Evolutionary conservation across 2,113 vertebrate species (phyloP).

Genomic region (Laterallus jamaicensis): DNA sequence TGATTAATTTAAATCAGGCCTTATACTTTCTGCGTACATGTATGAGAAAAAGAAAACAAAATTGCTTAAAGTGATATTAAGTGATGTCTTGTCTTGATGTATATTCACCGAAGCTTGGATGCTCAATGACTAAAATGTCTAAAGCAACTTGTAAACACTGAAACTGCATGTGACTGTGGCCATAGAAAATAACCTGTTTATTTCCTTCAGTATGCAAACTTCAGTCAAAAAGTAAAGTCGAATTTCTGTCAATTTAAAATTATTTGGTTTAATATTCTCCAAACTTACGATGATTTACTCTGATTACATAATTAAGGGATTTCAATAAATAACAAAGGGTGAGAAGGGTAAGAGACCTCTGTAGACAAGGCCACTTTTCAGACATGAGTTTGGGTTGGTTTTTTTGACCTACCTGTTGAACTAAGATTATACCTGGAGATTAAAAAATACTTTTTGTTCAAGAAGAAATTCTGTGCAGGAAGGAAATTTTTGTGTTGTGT

Average conservation of each 20-base stretch:
- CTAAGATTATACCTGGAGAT: neutral
- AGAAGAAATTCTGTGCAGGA: neutral
- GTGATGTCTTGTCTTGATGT: neutral
- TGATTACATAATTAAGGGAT: neutral
- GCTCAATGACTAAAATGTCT: neutral
- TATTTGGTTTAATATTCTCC: neutral
- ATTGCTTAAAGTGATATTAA: neutral
- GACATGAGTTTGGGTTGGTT: neutral
- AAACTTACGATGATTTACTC: neutral
- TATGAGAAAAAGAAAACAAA: neutral
- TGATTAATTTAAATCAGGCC: neutral
- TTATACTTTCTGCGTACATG: neutral
- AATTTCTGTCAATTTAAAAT: neutral
- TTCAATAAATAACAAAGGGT: neutral
- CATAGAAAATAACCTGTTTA: neutral
- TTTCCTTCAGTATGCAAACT: neutral
- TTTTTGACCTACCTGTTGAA: neutral
- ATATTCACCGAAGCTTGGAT: neutral
- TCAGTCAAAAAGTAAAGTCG: neutral
- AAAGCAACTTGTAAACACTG: neutral
- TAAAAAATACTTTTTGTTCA: neutral
- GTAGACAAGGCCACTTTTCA: neutral
- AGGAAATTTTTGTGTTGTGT: neutral
- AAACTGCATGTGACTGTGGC: neutral
- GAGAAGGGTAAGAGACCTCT: neutral